A percentile compares a stretch with the other conserved stretches of the same genome.
Evolutionary conservation across 2,888 invertebrate species (phyloP).

Genomic region (Melanophora roralis): DNA sequence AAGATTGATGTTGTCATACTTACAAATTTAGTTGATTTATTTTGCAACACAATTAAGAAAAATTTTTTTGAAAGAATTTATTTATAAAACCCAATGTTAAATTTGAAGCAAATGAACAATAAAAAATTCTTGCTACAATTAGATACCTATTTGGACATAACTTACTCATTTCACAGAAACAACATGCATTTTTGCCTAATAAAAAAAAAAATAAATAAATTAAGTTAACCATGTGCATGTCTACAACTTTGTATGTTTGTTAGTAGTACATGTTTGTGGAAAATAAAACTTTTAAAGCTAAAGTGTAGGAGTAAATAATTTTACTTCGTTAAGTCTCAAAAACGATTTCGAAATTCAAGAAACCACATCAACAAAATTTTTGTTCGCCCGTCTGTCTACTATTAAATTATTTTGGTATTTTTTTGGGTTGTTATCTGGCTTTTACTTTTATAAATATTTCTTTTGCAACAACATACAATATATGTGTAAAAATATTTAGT

Average conservation of each 20-base stretch:
- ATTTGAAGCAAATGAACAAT: too few species aligned
- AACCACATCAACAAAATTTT: neutral
- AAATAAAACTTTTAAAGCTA: neutral
- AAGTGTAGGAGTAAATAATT: constrained; percentile 3
- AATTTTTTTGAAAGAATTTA: too few species aligned
- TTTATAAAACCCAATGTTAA: too few species aligned
- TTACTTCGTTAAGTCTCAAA: neutral
- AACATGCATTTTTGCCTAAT: too few species aligned
- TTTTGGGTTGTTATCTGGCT: neutral
- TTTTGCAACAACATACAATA: neutral
- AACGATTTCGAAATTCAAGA: constrained; percentile 21
- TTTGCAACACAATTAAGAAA: too few species aligned
- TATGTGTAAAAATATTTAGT: neutral
- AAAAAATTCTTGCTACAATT: too few species aligned
- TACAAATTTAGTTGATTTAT: neutral
- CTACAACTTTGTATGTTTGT: neutral
- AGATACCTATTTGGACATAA: too few species aligned
- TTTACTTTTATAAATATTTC: neutral
- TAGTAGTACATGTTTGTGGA: neutral
- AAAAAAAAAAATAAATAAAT: too few species aligned
- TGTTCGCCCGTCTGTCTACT: neutral
- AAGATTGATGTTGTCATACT: neutral
- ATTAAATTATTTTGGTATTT: neutral
- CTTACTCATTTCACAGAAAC: too few species aligned
- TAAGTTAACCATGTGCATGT: too few species aligned